phyloP scores from a whole-genome alignment of 2,113 vertebrate genomes.

The Acrocephalus arundinaceus region DNA sequence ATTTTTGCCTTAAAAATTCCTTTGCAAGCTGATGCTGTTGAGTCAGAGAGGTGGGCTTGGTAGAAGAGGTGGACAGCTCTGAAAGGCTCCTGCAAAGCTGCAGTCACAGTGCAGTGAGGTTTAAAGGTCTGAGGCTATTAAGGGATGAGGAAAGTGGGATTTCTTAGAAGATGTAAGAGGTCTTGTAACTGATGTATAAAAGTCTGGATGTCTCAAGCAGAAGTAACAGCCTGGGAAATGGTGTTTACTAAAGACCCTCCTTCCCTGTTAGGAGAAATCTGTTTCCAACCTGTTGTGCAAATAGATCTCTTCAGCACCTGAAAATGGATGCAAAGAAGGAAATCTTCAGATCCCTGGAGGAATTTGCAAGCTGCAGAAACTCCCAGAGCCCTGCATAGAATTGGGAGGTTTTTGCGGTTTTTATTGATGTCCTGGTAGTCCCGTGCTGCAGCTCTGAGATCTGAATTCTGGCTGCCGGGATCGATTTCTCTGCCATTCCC shows the following conservation, averaged over 20 bases:
- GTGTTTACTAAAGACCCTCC: background rate
- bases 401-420: background rate
- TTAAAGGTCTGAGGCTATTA: background rate
- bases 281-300: background rate
- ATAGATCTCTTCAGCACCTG: background rate
- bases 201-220: background rate
- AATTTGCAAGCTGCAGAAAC: background rate
- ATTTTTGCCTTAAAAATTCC: background rate
- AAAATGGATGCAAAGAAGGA: background rate
- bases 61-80: background rate
- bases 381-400: fast-evolving
- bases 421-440: background rate
- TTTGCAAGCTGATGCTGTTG: background rate
- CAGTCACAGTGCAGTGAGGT: too few relatives aligned
- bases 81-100: background rate
- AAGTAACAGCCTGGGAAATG: background rate
- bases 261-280: background rate
- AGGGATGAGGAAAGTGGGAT: background rate
- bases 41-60: background rate
- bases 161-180: background rate
- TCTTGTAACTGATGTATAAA: background rate
- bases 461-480: background rate
- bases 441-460: fast-evolving
- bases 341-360: background rate
- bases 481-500: fast-evolving